A percentile compares a stretch with the other conserved stretches of the same genome.
Evolutionary conservation across 2,113 vertebrate species (phyloP).

Genomic region (western clawed frog (Xenopus tropicalis)): UCB_Xtro_10.0 CM004444.2:155173501-155174000

Average conservation of each 20-base stretch:
- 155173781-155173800: background rate
- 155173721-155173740: slow-evolving; percentile 32
- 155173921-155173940: too few relatives aligned
- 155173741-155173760: slow-evolving; percentile 31
- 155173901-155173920: too few relatives aligned
- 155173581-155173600: slow-evolving; percentile 40
- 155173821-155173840: background rate
- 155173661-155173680: slow-evolving; percentile 32
- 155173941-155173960: too few relatives aligned
- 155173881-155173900: too few relatives aligned
- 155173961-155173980: too few relatives aligned
- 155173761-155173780: slow-evolving; percentile 22
- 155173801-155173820: background rate
- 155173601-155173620: slow-evolving; percentile 27
- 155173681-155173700: slow-evolving; percentile 22
- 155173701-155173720: slow-evolving; percentile 34
- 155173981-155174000: too few relatives aligned
- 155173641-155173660: background rate
- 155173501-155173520: slow-evolving; percentile 25
- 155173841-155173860: too few relatives aligned
- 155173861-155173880: too few relatives aligned
- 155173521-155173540: slow-evolving; percentile 32
- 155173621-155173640: slow-evolving; percentile 28
- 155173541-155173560: slow-evolving; percentile 38
- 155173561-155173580: slow-evolving; percentile 35